A percentile compares a stretch with the other conserved stretches of the same genome.
Conservation (phyloP, 2,888 invertebrate species). For the Rapana venosa region DNA sequence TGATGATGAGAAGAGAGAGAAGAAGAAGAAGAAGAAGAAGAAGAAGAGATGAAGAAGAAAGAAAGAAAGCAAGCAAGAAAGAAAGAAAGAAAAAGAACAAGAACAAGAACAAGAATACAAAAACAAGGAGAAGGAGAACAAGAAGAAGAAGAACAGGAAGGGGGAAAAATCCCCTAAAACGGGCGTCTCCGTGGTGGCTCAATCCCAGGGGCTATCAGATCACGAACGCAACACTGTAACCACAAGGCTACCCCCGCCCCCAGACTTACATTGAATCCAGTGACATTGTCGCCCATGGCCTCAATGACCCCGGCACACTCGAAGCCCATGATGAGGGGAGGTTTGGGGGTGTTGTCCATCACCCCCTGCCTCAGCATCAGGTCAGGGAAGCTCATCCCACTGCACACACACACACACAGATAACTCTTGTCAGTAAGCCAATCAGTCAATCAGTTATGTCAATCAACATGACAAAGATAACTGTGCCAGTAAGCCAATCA, state of each 20-base stretch:
- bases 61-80: too few species aligned
- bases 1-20: too few species aligned
- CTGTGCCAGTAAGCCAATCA: too few species aligned
- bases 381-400: conserved; percentile 93
- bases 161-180: not conserved
- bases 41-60: too few species aligned
- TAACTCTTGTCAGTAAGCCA: not conserved
- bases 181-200: too few species aligned
- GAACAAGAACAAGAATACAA: not conserved
- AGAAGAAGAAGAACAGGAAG: not conserved
- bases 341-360: conserved; percentile 92
- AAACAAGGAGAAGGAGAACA: not conserved
- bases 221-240: too few species aligned
- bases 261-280: conserved; percentile 69
- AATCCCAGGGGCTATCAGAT: too few species aligned
- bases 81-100: not conserved
- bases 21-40: not conserved
- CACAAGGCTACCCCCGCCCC: not conserved
- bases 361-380: conserved; percentile 92
- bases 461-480: not conserved
- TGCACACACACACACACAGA: conserved; percentile 73
- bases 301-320: conserved; percentile 87
- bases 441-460: conserved; percentile 13
- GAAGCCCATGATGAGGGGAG: conserved; percentile 91
- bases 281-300: conserved; percentile 74